Evolutionary conservation across 2,797 vertebrate genomes (phyloP), one percentile per base, ranked within the genome.

Genomic region (Cossypha heuglini): DNA sequence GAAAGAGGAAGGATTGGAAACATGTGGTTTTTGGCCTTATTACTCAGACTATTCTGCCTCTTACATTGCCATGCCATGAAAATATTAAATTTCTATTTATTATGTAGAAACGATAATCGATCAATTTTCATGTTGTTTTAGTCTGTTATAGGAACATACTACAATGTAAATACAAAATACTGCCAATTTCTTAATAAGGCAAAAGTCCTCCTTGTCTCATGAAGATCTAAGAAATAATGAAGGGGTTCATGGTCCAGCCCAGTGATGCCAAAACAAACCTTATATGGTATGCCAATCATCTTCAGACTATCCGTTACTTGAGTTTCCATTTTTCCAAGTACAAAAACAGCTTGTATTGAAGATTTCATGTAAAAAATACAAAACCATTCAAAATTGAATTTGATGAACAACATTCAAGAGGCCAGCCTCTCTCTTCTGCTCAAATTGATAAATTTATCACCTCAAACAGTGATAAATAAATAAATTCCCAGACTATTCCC

Each of bases 391-490:
- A 79, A 94, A 93, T 77, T 90, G 43, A 86, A 86, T 95, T 64
- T 63, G 74, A 68, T 83, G 43, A 94, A 55, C 76, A 96, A 33
- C 3, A 5, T 54, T 66, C 48, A 83, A 93, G 75, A 43, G 29
- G 33, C 59, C 38, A 40, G 29, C 25, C 40, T 89, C 43, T 91
- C 63, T 84, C 38, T 88, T 72, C 33, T 77, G 29, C 74, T 96
- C 84, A 94, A 88, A 90, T 42, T 76, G 80, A 87, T 69, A 94
- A 83, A 66, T 88, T 86, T 91, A 78, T 71, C 75, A 63, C 73
- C 43, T 92, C 66, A 74, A 82, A 90, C 28, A 90, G 67, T 94
- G 79, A 93, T 68, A 96, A 94, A 95, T 78, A 94, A 75, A 95
- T 96, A 92, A 88, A 91, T 85, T 97, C 91, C 89, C 58, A 51